A percentile compares a stretch with the other conserved stretches of the same genome.
phyloP scores from a whole-genome alignment of 2,888 invertebrate species.

The Acleris laterana region DNA sequence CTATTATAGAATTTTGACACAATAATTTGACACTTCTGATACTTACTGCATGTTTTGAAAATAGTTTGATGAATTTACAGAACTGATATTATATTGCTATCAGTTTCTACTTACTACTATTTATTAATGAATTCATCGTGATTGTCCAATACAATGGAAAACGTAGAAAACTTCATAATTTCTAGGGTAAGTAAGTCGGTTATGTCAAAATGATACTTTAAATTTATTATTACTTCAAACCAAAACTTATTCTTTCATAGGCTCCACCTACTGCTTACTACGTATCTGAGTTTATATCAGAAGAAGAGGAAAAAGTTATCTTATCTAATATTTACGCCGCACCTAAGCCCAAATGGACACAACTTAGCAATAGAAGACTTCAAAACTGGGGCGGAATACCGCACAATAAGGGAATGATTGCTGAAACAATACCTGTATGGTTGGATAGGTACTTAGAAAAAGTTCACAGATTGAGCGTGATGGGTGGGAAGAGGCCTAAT shows the following conservation, averaged over 20 bases:
- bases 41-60: too few species aligned
- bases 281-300: conserved; percentile 93
- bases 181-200: conserved; percentile 44
- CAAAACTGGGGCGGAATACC: conserved; percentile 99
- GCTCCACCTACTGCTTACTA: conserved; percentile 89
- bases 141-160: conserved; percentile 4
- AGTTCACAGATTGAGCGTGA: conserved; percentile 87
- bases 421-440: conserved; percentile 95
- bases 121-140: too few species aligned
- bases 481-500: conserved; percentile 91
- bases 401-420: conserved; percentile 96
- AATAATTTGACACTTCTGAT: too few species aligned
- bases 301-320: conserved; percentile 88
- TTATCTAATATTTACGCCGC: conserved; percentile 89
- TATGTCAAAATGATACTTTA: neutral
- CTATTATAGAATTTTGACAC: too few species aligned
- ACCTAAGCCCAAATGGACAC: conserved; percentile 98
- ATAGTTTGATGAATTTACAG: too few species aligned
- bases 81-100: too few species aligned
- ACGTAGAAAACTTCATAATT: conserved; percentile 46
- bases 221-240: neutral
- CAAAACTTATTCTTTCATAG: conserved; percentile 51
- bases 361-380: conserved; percentile 94
- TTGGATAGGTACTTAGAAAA: conserved; percentile 88
- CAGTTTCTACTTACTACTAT: neutral